Evolutionary conservation across 1,140 invertebrate species (phyloP), one percentile per base, ranked within the genome.

Genomic region (Leptinotarsa defecta): DNA sequence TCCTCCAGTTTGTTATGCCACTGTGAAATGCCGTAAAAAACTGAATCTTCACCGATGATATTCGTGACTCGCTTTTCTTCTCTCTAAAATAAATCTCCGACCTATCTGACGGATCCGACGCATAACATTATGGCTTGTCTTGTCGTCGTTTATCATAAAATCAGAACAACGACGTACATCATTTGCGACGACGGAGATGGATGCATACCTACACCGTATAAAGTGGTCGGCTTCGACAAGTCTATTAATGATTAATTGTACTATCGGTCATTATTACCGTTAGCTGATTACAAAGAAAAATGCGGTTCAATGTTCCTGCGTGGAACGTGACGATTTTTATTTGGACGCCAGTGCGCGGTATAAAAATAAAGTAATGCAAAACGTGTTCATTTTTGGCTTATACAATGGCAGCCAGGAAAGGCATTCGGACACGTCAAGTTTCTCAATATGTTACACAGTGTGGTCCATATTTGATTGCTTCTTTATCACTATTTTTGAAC

Each of bases 211-310:
- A 57, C 15, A 17, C n/a, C 52, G 15, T 57, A 57, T 57, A 57
- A 57, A 57, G 52, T 15, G 5, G 52, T 4, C 15, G 4, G 52
- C 52, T 17, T 57, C n/a, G 17, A 57, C 52, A 57, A 15, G 52
- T 57, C 52, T 57, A 57, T 57, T 57, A 15, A 57, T 57, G 52
- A 57, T 57, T n/a, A 57, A 57, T 57, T 57, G 52, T 57, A 43
- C n/a, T 57, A 57, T 57, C 17, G n/a, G 52, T 57, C 52, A 57
- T 57, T 19, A 4, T 15, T 57, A 57, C 52, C 52, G 52, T 57
- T 57, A 57, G 52, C 17, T 19, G 52, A 57, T 57, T 57, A 57
- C 52, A 57, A 57, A 57, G 52, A 57, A 57, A 57, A 57, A 57
- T 15, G 52, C 52, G 52, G 52, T 57, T 57, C 52, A 57, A 57